phyloP scores from a whole-genome alignment of 1,140 invertebrate species.

The Dendrolimus punctatus region DNA sequence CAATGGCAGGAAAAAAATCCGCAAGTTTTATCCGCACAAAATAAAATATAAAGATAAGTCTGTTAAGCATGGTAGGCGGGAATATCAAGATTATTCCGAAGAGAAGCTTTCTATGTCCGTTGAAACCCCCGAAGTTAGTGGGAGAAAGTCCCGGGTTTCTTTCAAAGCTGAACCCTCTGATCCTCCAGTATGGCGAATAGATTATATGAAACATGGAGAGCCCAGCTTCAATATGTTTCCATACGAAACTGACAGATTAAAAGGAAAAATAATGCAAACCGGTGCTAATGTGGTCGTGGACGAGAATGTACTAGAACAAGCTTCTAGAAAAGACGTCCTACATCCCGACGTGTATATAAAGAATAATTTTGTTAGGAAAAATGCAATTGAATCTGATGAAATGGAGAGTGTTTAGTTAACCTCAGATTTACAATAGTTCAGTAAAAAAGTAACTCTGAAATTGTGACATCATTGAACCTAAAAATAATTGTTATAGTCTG shows the following conservation, averaged over 20 bases:
- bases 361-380: slow-evolving; percentile 43
- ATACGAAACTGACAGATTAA: slow-evolving; percentile 22
- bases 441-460: no score
- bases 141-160: slow-evolving; percentile 20
- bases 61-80: slow-evolving; percentile 10
- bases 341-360: slow-evolving; percentile 53
- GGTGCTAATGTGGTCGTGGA: slow-evolving; percentile 27
- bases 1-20: slow-evolving; percentile 40
- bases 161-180: slow-evolving; percentile 33
- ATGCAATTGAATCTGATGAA: slow-evolving; percentile 23
- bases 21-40: slow-evolving; percentile 57
- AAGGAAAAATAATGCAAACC: slow-evolving; percentile 31
- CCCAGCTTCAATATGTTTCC: slow-evolving; percentile 36
- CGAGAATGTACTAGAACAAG: slow-evolving; percentile 17
- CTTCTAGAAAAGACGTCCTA: slow-evolving; percentile 30
- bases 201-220: slow-evolving; percentile 53
- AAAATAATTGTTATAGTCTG: no score
- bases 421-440: no score
- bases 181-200: slow-evolving; percentile 47
- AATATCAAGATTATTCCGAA: slow-evolving; percentile 32
- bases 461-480: no score
- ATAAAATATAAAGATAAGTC: slow-evolving; percentile 49
- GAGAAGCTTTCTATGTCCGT: slow-evolving; percentile 52
- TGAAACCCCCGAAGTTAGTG: slow-evolving; percentile 27
- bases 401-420: slow-evolving; percentile 10